phyloP scores from a whole-genome alignment of 2,888 invertebrate species.

The Perizoma flavofasciatum region DNA sequence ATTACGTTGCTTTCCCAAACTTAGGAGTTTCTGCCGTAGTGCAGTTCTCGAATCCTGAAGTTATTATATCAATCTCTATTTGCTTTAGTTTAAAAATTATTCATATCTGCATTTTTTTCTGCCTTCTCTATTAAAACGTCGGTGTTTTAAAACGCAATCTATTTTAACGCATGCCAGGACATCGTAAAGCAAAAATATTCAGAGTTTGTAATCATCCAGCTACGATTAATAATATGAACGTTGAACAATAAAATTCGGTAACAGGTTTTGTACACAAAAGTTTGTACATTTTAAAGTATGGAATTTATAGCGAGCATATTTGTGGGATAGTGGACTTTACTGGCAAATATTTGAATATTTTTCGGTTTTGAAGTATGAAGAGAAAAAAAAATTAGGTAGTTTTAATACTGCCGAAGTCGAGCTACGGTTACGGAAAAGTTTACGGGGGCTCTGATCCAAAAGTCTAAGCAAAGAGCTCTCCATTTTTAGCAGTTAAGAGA shows the following conservation, averaged over 20 bases:
- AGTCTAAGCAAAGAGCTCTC: constrained; percentile 15
- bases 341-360: constrained; percentile 20
- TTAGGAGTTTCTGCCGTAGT: constrained; percentile 13
- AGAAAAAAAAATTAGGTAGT: not conserved
- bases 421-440: constrained; percentile 12
- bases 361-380: too few species aligned
- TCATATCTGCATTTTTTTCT: not conserved
- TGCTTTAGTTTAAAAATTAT: not conserved
- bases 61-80: constrained; percentile 20
- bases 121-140: constrained; percentile 4
- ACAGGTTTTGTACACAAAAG: constrained; percentile 7
- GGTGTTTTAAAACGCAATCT: constrained; percentile 8
- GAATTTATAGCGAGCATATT: constrained; percentile 2
- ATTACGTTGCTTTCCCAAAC: constrained; percentile 31
- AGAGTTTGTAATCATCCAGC: constrained; percentile 7
- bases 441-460: constrained; percentile 2
- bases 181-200: constrained; percentile 12
- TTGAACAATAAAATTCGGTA: constrained; percentile 16
- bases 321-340: constrained; percentile 7
- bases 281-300: constrained; percentile 9
- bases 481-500: constrained; percentile 11
- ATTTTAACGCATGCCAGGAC: constrained; percentile 10
- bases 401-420: constrained; percentile 7
- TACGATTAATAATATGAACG: not conserved
- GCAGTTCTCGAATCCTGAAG: constrained; percentile 14